Base-by-base conservation (phyloP, 2,888 invertebrate genomes). In the Cheilosia impressa region DNA sequence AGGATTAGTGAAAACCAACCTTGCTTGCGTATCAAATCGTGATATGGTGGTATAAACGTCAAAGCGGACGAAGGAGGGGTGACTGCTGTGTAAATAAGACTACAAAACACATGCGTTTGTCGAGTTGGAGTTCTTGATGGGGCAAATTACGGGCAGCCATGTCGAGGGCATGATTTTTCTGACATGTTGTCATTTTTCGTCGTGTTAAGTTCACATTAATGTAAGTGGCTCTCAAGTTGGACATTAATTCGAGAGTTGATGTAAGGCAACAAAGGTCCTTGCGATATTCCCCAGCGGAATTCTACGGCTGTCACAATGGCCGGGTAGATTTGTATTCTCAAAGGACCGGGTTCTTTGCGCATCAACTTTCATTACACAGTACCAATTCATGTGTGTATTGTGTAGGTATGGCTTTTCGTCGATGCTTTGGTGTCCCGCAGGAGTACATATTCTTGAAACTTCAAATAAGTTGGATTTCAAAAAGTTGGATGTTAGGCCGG, bases 21-120 rank as follows among this genome's bases (percentile, higher is more conserved):
- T 78, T 78, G 78, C 69, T 66, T 63, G 57, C 78, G 78, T 69
- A 78, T 71, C 78, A 78, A 69, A 63, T 78, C 78, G 78, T 78
- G 78, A 78, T 47, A 60, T 71, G 62, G 47, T 78, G 62, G 62
- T 63, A 41, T 71, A 53, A 63, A 57, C 50, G 47, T 55, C 69
- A 50, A 63, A 55, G 13, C 17, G 45, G 52, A 7, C 43, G n/a
- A 38, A 13, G 10, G 13, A 22, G 62, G 45, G 55, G 38, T 22
- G 38, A 68, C 66, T 34, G 1, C 3, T 9, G 34, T 34, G 7
- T 10, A 53, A 68, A 69, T 77, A 62, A 34, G 62, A 69, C 55
- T 69, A 77, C 77, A 68, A 68, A 52, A 68, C 53, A 68, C 68
- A 77, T 62, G 77, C 60, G 27, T 43, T 31, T 31, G 9, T 60